phyloP scores from a whole-genome alignment of 1,140 invertebrate genomes.

The Eumaeus atala region DNA sequence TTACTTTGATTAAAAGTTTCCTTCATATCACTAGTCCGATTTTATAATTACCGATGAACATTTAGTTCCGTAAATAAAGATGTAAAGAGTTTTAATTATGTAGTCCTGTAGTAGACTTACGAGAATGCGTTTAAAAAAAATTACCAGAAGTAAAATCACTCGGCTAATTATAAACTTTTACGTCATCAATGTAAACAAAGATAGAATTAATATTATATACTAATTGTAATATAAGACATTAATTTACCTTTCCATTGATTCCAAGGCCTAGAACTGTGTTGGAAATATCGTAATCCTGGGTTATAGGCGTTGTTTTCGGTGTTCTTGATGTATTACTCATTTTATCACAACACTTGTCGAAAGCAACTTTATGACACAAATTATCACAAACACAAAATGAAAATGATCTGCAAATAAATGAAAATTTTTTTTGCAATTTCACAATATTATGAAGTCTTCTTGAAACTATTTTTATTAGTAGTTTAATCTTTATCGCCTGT shows the following conservation, averaged over 20 bases:
- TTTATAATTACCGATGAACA: no score
- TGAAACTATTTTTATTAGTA: not conserved
- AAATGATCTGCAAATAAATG: not conserved
- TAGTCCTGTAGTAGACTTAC: no score
- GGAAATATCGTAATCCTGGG: slow-evolving; percentile 95
- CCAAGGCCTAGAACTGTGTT: slow-evolving; percentile 96
- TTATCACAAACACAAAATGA: slow-evolving; percentile 2
- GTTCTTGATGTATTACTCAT: slow-evolving; percentile 64
- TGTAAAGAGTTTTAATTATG: not conserved
- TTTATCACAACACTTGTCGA: slow-evolving; percentile 22
- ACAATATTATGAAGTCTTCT: not conserved
- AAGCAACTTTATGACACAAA: slow-evolving; percentile 11
- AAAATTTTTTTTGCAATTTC: no score
- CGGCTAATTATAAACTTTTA: slow-evolving; percentile 45
- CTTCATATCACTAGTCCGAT: no score
- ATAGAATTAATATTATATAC: not conserved
- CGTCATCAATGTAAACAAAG: slow-evolving; percentile 55
- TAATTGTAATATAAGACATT: slow-evolving; percentile 8
- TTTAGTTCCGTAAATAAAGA: no score
- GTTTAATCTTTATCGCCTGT: not conserved
- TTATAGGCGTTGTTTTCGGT: slow-evolving; percentile 87
- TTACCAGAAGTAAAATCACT: slow-evolving; percentile 15
- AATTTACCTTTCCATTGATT: slow-evolving; percentile 94
- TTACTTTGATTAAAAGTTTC: no score
- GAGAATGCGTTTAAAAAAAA: no score